Evolutionary conservation across 2,888 invertebrate genomes (phyloP), one percentile per base, ranked within the genome.

Genomic region (Tanypteryx hageni): DNA sequence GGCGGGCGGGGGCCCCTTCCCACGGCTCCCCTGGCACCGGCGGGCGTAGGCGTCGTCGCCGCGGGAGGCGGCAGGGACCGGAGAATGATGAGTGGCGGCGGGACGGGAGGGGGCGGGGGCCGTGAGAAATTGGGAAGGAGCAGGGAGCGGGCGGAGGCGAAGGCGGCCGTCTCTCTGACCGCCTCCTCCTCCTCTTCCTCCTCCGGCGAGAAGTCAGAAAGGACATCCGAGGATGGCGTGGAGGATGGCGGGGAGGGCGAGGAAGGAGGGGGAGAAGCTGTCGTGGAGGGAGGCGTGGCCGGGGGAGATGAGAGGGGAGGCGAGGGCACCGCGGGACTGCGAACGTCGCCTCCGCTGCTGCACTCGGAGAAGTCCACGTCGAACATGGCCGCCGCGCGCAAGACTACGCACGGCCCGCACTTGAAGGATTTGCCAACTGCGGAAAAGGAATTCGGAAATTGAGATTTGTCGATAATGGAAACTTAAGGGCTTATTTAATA

Each of bases 321-420:
- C 58, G 85, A 16, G 59, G 85, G 27, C 68, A 68, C 68, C 7
- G 68, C 68, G 11, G 68, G 76, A 22, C 76, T 76, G 11, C 76
- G 76, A 13, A 76, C 11, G 8, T 76, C 76, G 59, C 89, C 89
- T 22, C 89, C 89, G 68, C 89, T 89, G 89, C 89, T 89, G 89
- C 89, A 89, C 27, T 89, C 89, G n/a, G 89, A 89, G 13, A 89
- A 89, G 89, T 89, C 89, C 44, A 89, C 89, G 89, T 89, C 89
- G 89, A 89, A 89, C 89, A 89, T 89, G 68, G 64, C 89, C 4
- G 68, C 44, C 44, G 44, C 44, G 44, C 44, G 44, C 44, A 44
- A 44, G 44, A 44, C 44, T 44, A 1, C 44, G 44, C 44, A 1
- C 7, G 18, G 44, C 44, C 44, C 7, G 18, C 61, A 16, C 18